A percentile compares a stretch with the other conserved stretches of the same genome.
Conservation (phyloP, 2,797 vertebrate genomes). For the Vultur gryphus region DNA sequence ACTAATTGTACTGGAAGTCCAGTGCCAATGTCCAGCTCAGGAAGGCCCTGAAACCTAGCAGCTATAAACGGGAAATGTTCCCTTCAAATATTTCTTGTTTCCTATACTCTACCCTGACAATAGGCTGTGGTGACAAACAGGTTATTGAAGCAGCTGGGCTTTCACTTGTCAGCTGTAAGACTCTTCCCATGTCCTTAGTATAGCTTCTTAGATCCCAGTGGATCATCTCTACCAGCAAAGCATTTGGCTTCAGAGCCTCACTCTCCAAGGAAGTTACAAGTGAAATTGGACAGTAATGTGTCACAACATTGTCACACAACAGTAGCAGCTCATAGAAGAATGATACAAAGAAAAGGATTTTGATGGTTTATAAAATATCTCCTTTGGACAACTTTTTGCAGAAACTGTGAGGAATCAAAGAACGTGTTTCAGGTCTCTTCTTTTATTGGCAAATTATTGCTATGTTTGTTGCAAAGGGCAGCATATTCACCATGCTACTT, state of each 20-base stretch:
- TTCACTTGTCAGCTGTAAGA: neutral
- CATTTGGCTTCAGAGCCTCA: neutral
- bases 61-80: neutral
- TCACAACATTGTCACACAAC: neutral
- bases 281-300: neutral
- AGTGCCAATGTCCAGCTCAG: neutral
- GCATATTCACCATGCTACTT: too few relatives aligned
- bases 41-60: neutral
- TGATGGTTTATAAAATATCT: neutral
- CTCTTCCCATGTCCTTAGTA: neutral
- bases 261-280: neutral
- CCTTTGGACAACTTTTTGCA: neutral
- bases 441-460: neutral
- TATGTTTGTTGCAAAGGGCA: neutral
- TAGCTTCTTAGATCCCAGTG: neutral
- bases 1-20: neutral
- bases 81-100: neutral
- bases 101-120: neutral
- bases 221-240: neutral
- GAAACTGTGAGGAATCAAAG: neutral
- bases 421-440: neutral
- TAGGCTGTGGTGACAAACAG: neutral
- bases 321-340: neutral
- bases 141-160: neutral
- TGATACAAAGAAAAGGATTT: neutral